Conservation (phyloP, 2,888 invertebrate species). For the Calameuta idolon region DNA sequence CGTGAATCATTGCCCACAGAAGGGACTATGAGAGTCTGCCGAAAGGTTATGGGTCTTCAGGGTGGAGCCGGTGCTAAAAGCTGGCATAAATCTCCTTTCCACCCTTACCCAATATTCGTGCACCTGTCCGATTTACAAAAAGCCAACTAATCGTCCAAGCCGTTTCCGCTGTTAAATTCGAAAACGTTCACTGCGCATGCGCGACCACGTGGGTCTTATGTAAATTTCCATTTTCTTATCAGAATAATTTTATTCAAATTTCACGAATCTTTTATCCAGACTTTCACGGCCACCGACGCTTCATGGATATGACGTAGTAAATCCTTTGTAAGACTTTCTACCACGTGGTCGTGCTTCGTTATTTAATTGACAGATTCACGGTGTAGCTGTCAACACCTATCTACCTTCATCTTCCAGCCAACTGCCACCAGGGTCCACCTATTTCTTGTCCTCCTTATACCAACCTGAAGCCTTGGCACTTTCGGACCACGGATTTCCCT, state of each 20-base stretch:
- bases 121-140: conserved; percentile 4
- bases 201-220: background rate
- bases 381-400: conserved; percentile 31
- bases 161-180: background rate
- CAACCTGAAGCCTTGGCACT: conserved; percentile 25
- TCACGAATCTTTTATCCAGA: background rate
- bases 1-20: background rate
- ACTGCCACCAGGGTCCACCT: conserved; percentile 27
- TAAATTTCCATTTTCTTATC: background rate
- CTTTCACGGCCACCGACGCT: background rate
- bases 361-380: conserved; percentile 27
- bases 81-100: conserved; percentile 29
- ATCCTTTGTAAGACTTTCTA: background rate
- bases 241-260: background rate
- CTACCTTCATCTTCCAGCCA: conserved; percentile 29
- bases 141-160: background rate
- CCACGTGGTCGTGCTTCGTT: conserved; percentile 7
- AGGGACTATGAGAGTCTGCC: conserved; percentile 8
- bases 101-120: conserved; percentile 1
- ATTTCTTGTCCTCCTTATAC: conserved; percentile 25
- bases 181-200: background rate
- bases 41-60: conserved; percentile 18
- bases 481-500: conserved; percentile 34
- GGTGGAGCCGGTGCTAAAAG: conserved; percentile 30
- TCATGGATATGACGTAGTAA: background rate